Evolutionary conservation across 2,888 invertebrate species (phyloP), one percentile per base, ranked within the genome.

Genomic region (Dimorphilus gyrociliatus): DNA sequence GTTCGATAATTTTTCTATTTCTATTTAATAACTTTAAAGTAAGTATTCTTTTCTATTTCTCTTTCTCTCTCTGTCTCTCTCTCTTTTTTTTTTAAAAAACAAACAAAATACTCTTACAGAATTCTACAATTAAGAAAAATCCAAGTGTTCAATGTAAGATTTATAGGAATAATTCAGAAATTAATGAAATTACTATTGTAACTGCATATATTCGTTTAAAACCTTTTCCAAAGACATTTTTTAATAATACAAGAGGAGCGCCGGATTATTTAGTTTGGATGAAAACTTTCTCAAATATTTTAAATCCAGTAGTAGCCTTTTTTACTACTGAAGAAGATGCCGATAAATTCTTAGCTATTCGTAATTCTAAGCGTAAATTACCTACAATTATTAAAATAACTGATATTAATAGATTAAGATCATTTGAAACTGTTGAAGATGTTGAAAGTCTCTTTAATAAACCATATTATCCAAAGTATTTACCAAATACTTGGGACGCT

Each of bases 401-500:
- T 1, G 32, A 41, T 3, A 34, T 45, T 26, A 31, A 38, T 12
- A 31, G 39, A 6, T 31, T 48, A 16, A 48, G 50, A 48, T 35
- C 50, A 2, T 53, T 53, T 31, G 30, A 35, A 16, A 17, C 48
- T 7, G 39, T 37, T 10, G 29, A 40, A 2, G 27, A 34, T 29
- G 49, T 51, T 8, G 32, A 40, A 13, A 29, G 35, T 13, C 41
- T 53, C 5, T 51, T 42, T 32, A 25, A 27, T 2, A 44, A 47
- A 27, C 41, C 43, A 5, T 40, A 38, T 12, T 54, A 54, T 30
- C 53, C 54, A 4, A 18, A 36, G 14, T 38, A 38, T 32, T 34
- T 39, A n/a, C 54, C 53, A 13, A 52, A 54, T 29, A 54, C 53
- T 2, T 44, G 51, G 4, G 37, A 45, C 10, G 42, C 48, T 4